Base-by-base conservation (phyloP, 2,888 invertebrate genomes). In the Dendrolimus pini region DNA sequence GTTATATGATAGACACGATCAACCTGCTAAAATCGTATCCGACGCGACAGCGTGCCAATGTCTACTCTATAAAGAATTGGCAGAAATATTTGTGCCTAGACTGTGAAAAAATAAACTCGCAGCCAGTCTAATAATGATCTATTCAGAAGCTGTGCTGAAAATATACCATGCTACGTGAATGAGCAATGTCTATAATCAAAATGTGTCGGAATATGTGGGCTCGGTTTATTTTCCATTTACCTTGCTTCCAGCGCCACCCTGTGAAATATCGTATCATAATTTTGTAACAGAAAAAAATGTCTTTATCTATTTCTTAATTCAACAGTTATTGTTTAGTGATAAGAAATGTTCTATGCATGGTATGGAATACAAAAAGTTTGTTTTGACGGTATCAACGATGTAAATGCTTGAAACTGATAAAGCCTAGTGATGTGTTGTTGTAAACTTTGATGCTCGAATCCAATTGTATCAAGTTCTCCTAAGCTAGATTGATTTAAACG, bases 231-330 rank as follows among this genome's bases (percentile, higher is more conserved):
- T 62, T 64, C 68, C 73, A 78, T 74, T 89, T 90, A 91, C 91
- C 91, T 91, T 91, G 74, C 79, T 83, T 71, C 86, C 86, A 69
- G 81, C 89, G 71, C 87, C 86, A 72, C 90, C 91, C 91, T 91
- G 90, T 79, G 87, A 78, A 85, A 79, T 65, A 78, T 74, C 66
- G 74, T 71, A 81, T 76, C 66, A 75, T 65, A 72, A 71, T 74
- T 69, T 74, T 71, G 69, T 75, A 72, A 74, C 68, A 47, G 12
- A 47, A 30, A 30, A 30, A 30, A 30, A 30, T 30, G 6, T 30
- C 30, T 30, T 30, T 30, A 30, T 30, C 30, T 30, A 30, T 30
- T 30, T 30, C 30, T 30, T 30, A 3, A 30, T 30, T 30, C 30
- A 30, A 6, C 30, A 6, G 30, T 30, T 30, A 30, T 30, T 30